Base-by-base conservation (phyloP, 2,888 invertebrate species). In the Drosophila phalerata region DNA sequence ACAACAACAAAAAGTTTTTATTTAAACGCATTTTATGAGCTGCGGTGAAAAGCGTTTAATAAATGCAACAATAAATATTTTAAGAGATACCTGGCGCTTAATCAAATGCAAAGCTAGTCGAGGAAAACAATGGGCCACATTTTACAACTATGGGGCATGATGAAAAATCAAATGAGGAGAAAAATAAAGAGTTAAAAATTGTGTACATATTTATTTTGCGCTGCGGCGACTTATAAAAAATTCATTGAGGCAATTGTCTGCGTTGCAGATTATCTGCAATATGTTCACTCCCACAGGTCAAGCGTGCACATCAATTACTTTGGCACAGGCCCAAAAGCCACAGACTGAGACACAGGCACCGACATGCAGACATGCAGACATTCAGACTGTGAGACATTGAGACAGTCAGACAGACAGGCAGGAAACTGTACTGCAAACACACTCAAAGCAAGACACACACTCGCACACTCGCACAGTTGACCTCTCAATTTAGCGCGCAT, bases 261-360 rank as follows among this genome's bases (percentile, higher is more conserved):
- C 80, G 85, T 85, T 86, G 88, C 74, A 91, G 91, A 90, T 90
- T 91, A 90, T 91, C 91, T 90, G 89, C 90, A 90, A 91, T 89
- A 90, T 88, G 86, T 88, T 90, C 88, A 90, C 91, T 91, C 91
- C 91, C 86, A 90, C 91, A 91, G 91, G 91, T 91, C 91, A 91
- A 90, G 84, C 89, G 86, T 88, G 85, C 91, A 90, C 91, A 91
- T 91, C 91, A 91, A 91, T 91, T 91, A 91, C 89, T 87, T 91
- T 91, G 91, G 91, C 91, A 90, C 90, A 90, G 88, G 85, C 83
- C 77, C 79, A 79, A 77, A 77, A 85, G 71, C 70, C 67, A 69
- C 49, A 71, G 62, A 70, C 73, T 47, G 65, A 53, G 65, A 40
- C 56, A 51, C 63, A 69, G 77, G 72, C 64, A 63, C 42, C 22